Conservation (phyloP, 2,888 invertebrate species). For the Oscheius sp. region DNA sequence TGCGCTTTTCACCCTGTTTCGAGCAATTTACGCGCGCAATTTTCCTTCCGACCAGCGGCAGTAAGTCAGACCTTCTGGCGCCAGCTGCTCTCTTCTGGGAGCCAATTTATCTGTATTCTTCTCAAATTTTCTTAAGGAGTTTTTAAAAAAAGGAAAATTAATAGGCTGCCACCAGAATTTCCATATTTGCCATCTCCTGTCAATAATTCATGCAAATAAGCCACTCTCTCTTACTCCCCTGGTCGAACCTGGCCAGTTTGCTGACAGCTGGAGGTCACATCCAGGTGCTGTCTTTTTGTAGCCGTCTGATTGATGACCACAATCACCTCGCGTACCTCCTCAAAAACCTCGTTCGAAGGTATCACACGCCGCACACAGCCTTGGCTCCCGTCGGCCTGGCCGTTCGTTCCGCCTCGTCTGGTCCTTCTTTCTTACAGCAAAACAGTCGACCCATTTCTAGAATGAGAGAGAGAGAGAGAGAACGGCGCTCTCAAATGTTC, state of each 20-base stretch:
- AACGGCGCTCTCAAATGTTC: too few relatives aligned
- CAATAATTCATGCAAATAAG: neutral
- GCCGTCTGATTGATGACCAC: neutral
- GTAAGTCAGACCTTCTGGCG: neutral
- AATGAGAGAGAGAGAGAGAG: neutral
- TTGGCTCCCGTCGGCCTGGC: neutral
- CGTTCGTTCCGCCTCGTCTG: slow-evolving; percentile 19
- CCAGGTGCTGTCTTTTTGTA: neutral
- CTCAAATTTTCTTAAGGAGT: neutral
- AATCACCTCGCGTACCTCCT: neutral
- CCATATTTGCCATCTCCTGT: neutral
- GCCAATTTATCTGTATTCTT: neutral
- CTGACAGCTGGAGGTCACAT: slow-evolving; percentile 8
- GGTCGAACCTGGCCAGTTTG: neutral
- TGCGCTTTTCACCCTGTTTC: neutral
- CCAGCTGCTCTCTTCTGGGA: neutral
- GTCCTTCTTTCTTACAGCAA: slow-evolving; percentile 2
- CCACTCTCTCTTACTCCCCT: neutral
- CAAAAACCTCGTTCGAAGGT: neutral
- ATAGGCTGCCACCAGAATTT: neutral
- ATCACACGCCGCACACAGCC: neutral
- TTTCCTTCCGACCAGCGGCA: neutral
- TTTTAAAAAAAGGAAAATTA: neutral
- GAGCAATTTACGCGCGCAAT: neutral
- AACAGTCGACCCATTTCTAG: slow-evolving; percentile 9